Base-by-base conservation (phyloP, 2,797 vertebrate species). In the Bryconaethiops microstoma region DNA sequence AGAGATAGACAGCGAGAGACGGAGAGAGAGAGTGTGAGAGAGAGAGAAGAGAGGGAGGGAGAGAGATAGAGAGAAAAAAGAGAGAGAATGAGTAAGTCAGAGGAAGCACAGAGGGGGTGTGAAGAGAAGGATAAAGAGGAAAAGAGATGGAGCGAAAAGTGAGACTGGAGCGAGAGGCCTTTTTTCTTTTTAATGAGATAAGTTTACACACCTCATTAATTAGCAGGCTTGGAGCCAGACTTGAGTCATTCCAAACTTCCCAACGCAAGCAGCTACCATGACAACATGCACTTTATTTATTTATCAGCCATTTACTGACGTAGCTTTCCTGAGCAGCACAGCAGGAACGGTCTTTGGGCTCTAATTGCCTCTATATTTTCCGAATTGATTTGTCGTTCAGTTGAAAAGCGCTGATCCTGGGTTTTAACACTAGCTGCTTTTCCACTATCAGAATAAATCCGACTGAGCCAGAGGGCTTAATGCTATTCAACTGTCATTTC, bases 281-380 rank as follows among this genome's bases (percentile, higher is more conserved):
- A 69, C 57, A 60, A 74, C 55, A 17, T 54, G 40, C 76, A 59
- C 76, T 78, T 84, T 82, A 81, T 70, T 84, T 84, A 82, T 84
- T 84, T 84, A 86, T 82, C 59, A 60, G 54, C 72, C 54, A 21
- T 74, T 74, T 74, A n/a, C 52, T 78, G 76, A 82, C 54, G 29
- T 78, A 63, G 68, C 21, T 45, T 40, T 71, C 60, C 75, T 35
- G 70, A 14, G 55, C 69, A 2, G 40, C 75, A 62, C 75, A 76
- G 80, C 55, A 39, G 60, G 76, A 80, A 71, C 82, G 70, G 63
- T 82, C 73, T 80, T 82, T 71, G 57, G 25, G 40, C 54, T 81
- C 90, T 94, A 94, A 94, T 93, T 93, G 92, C 90, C 87, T 90
- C 92, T 90, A 90, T 92, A 93, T 93, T 94, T 89, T 89, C 89